phyloP scores from a whole-genome alignment of 2,113 vertebrate genomes.

The Rhagologus leucostigma region DNA sequence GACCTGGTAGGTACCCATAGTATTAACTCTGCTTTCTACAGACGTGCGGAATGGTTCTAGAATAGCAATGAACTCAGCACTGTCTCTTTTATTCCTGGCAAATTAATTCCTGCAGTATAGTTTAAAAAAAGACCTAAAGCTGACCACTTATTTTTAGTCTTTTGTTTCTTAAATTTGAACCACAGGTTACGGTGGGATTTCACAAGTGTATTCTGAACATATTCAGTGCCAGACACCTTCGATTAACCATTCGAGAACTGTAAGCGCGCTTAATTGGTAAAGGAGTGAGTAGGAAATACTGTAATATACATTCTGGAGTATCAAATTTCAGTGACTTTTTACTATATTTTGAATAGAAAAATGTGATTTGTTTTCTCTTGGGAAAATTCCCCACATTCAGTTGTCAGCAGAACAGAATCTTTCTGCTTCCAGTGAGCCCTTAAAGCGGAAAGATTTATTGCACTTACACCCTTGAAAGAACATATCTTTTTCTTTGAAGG shows the following conservation, averaged over 20 bases:
- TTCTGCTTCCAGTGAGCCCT: slow-evolving; percentile 41
- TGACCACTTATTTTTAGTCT: background rate
- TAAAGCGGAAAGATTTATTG: slow-evolving; percentile 71
- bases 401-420: slow-evolving; percentile 53
- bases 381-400: slow-evolving; percentile 57
- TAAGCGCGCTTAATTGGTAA: slow-evolving; percentile 24
- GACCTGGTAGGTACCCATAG: background rate
- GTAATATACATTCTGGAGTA: slow-evolving; percentile 40
- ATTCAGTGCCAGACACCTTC: background rate
- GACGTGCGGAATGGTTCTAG: background rate
- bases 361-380: slow-evolving; percentile 67
- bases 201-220: background rate
- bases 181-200: background rate
- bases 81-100: background rate
- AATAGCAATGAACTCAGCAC: slow-evolving; percentile 27
- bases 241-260: slow-evolving; percentile 36
- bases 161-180: background rate
- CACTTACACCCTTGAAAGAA: slow-evolving; percentile 69
- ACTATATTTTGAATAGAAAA: slow-evolving; percentile 62
- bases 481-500: slow-evolving; percentile 67
- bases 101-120: slow-evolving; percentile 24
- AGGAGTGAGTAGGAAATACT: background rate
- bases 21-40: background rate
- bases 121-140: slow-evolving; percentile 18
- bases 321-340: slow-evolving; percentile 34